phyloP scores from a whole-genome alignment of 2,888 invertebrate genomes.

The Doris montereyensis region DNA sequence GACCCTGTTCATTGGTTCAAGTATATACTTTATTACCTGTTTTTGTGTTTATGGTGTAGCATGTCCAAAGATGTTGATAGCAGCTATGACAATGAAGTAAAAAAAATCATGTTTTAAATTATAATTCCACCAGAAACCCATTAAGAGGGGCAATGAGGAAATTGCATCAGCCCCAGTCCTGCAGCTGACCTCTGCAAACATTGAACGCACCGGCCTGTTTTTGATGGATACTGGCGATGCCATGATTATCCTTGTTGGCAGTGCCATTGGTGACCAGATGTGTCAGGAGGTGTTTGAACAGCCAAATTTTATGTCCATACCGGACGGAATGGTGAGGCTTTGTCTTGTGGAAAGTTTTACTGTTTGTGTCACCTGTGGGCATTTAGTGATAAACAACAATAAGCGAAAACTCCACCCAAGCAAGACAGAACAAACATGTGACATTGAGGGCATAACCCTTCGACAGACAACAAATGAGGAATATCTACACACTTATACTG shows the following conservation, averaged over 20 bases:
- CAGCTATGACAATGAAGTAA: too few species aligned
- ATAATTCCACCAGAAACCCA: conserved; percentile 68
- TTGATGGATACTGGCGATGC: conserved; percentile 89
- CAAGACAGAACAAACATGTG: too few species aligned
- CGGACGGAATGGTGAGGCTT: conserved; percentile 63
- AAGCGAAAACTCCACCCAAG: too few species aligned
- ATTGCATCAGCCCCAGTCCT: conserved; percentile 81
- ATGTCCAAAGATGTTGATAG: too few species aligned
- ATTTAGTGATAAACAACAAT: not conserved
- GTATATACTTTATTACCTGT: too few species aligned
- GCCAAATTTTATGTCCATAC: conserved; percentile 64
- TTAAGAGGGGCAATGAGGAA: conserved; percentile 66
- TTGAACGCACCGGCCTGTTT: conserved; percentile 88
- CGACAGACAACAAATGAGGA: too few species aligned
- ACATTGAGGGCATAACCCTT: too few species aligned
- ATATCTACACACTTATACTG: too few species aligned
- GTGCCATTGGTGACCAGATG: conserved; percentile 83
- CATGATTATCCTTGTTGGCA: conserved; percentile 88
- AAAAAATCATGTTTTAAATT: too few species aligned
- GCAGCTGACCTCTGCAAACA: conserved; percentile 84
- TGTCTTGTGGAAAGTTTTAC: not conserved
- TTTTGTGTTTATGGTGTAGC: too few species aligned
- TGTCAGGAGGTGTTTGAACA: conserved; percentile 85
- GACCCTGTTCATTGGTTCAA: too few species aligned
- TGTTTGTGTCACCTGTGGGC: too few species aligned